Evolutionary conservation across 2,113 vertebrate genomes (phyloP).

Genomic region (Anoura caudifer): DNA sequence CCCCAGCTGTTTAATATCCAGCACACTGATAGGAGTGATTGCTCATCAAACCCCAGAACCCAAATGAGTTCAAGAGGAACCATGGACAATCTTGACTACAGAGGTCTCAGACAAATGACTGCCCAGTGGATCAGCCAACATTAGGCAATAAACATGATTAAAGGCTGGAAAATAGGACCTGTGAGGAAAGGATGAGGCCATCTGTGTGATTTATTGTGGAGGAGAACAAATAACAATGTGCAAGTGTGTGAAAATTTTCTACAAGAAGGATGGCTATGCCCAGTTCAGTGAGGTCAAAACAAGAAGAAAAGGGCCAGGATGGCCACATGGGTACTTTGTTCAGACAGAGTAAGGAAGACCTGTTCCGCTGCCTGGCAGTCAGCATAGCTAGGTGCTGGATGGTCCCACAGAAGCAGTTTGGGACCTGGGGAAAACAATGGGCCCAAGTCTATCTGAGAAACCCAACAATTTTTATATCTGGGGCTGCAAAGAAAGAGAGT

Average conservation of each 20-base stretch:
- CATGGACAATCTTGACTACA: fast-evolving
- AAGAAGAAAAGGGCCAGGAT: not conserved
- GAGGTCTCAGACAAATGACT: slow-evolving; percentile 52
- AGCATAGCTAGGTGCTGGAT: fast-evolving
- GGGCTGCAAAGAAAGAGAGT: not conserved
- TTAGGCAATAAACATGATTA: slow-evolving; percentile 68
- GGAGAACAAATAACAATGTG: slow-evolving; percentile 53
- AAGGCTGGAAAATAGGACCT: slow-evolving; percentile 68
- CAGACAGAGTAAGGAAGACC: not conserved
- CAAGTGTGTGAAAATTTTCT: slow-evolving; percentile 48
- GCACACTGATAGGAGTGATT: slow-evolving; percentile 22
- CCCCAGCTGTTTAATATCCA: slow-evolving; percentile 69
- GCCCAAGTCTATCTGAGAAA: not conserved
- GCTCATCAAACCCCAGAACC: slow-evolving; percentile 53
- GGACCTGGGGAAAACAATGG: not conserved
- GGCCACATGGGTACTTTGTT: not conserved
- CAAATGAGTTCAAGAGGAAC: not conserved
- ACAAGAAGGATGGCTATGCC: slow-evolving; percentile 31
- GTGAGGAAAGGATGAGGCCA: slow-evolving; percentile 63
- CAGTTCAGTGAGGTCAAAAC: not conserved
- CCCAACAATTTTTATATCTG: not conserved
- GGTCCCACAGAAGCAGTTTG: not conserved
- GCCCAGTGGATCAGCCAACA: not conserved
- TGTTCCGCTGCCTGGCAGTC: not conserved
- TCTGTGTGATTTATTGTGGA: slow-evolving; percentile 57